Evolutionary conservation across 2,113 vertebrate species (phyloP), one percentile per base, ranked within the genome.

Genomic region (Ivindomyrus marchei): DNA sequence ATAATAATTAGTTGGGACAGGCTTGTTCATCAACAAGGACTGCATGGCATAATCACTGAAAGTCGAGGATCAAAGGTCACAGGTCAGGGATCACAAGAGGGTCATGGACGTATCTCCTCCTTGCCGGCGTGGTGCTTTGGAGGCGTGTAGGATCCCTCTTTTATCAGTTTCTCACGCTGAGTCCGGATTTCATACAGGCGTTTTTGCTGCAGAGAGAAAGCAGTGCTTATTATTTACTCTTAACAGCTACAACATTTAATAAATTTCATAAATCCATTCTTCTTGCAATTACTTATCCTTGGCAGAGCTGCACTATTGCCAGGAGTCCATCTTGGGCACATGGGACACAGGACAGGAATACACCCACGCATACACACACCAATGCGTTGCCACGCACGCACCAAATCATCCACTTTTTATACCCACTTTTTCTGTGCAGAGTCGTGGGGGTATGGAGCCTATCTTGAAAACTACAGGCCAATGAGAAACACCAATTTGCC

Each of bases 91-190:
- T 24, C 21, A 31, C 87, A 27, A 11, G 85, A 24, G 27, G 58
- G 24, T 97, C 95, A 97, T 0, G 95, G 96, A 52, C 90, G 85
- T 0, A 86, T 3, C 0, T 96, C 94, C 2, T 91, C 95, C 88
- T 92, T 93, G 70, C 95, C 96, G 7, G 0, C 19, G 94, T 98
- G 97, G 90, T 95, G 90, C 45, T 93, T 8, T 0, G 98, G 97
- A 0, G 94, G 95, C 0, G 94, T 96, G 93, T 99, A 99, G 17
- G 95, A 96, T 17, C 97, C 98, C 77, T 97, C 96, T 92, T 97
- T 98, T 1, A 97, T 93, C 94, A 99, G 53, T 94, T 96, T 97
- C 9, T 97, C 92, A 39, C 95, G 95, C 94, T 98, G 98, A 87
- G 91, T 77, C 36, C 90, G 62, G 93, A 99, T 96, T 1, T 86